Conservation (phyloP, 2,797 vertebrate genomes). For the Phoebastria nigripes region DNA sequence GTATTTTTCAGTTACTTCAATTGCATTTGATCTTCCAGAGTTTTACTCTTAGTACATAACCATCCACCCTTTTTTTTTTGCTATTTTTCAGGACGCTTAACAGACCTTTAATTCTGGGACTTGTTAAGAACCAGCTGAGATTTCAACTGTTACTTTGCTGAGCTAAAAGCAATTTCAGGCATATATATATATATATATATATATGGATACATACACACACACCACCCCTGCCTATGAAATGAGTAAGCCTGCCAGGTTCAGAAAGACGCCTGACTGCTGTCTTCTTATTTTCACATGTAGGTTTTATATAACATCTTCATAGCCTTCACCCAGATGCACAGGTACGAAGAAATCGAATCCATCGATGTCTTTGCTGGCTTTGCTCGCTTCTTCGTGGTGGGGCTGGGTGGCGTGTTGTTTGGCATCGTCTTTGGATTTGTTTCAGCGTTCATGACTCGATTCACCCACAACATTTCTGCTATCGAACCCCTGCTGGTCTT, state of each 20-base stretch:
- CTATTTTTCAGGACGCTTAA: background rate
- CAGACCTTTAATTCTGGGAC: background rate
- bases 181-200: background rate
- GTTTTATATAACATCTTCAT: constrained; percentile 94
- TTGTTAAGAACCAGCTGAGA: background rate
- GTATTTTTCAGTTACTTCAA: background rate
- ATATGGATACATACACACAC: too few relatives aligned
- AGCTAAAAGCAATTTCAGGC: background rate
- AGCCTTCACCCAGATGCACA: constrained; percentile 87
- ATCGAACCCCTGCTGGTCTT: constrained; percentile 95
- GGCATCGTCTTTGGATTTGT: constrained; percentile 90
- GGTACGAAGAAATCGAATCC: constrained; percentile 80
- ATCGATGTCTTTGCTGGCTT: constrained; percentile 87
- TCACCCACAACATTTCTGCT: constrained; percentile 87
- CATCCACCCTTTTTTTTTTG: fast-evolving
- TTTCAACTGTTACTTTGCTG: background rate
- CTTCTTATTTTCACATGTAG: constrained; percentile 61
- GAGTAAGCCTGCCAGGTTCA: background rate
- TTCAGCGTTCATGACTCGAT: constrained; percentile 91
- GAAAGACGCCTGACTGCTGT: background rate
- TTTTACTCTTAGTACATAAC: background rate
- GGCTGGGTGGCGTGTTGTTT: constrained; percentile 86
- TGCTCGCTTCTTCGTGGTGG: constrained; percentile 87
- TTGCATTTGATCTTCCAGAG: background rate
- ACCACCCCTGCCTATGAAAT: background rate